phyloP scores from a whole-genome alignment of 2,797 vertebrate species.

The Poeciliopsis infans region DNA sequence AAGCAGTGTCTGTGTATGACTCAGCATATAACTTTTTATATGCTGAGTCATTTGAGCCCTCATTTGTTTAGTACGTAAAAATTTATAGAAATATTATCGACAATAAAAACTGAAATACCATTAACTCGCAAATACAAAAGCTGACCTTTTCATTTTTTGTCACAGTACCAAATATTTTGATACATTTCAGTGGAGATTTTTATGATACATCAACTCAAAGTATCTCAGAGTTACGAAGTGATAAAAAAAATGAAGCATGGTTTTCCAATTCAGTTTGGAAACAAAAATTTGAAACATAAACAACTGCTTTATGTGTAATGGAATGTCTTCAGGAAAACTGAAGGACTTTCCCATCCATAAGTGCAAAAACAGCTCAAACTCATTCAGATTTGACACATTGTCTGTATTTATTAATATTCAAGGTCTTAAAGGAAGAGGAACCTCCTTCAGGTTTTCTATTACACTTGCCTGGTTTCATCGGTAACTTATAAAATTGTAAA shows the following conservation, averaged over 20 bases:
- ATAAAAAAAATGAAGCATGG: background rate
- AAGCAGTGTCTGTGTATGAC: background rate
- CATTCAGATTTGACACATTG: background rate
- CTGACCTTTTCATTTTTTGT: background rate
- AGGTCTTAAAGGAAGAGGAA: background rate
- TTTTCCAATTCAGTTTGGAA: background rate
- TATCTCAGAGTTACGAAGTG: background rate
- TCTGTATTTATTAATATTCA: background rate
- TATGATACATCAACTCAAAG: background rate
- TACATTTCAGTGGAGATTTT: background rate
- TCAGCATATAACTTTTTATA: background rate
- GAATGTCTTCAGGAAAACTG: background rate
- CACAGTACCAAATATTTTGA: background rate
- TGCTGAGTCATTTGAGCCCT: no score
- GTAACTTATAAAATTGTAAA: background rate
- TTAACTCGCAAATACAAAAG: background rate
- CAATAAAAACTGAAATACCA: background rate
- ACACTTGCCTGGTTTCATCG: background rate
- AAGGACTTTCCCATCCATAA: background rate
- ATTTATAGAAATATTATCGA: background rate
- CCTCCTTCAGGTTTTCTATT: background rate
- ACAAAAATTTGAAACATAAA: background rate
- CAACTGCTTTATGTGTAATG: background rate
- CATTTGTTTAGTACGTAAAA: conserved; percentile 8
- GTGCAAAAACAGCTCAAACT: background rate